phyloP scores from a whole-genome alignment of 2,113 vertebrate species.

The Dicentrarchus labrax region DNA sequence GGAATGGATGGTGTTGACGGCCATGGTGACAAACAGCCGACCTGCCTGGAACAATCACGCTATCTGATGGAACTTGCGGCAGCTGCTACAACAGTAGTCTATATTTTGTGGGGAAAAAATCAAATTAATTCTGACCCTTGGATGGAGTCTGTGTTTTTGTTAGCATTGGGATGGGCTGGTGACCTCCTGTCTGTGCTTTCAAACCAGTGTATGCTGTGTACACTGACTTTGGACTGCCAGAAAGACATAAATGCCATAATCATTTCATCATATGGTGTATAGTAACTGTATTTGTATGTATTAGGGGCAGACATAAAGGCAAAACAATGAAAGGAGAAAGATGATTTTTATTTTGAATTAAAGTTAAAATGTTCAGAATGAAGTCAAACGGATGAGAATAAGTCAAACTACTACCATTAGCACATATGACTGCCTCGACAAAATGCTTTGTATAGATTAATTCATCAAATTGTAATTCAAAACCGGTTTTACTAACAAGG shows the following conservation, averaged over 20 bases:
- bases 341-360: too few species aligned
- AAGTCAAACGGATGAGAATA: too few species aligned
- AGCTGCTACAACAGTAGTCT: constrained; percentile 37
- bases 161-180: not conserved
- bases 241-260: not conserved
- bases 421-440: too few species aligned
- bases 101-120: constrained; percentile 6
- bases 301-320: too few species aligned
- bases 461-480: too few species aligned
- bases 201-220: not conserved
- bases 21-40: constrained; percentile 34
- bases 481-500: too few species aligned
- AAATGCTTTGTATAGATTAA: too few species aligned
- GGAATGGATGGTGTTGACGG: constrained; percentile 52
- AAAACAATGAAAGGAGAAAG: too few species aligned
- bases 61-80: constrained; percentile 66
- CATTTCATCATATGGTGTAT: too few species aligned
- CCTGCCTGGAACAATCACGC: constrained; percentile 46
- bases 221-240: not conserved
- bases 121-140: constrained; percentile 4
- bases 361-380: too few species aligned
- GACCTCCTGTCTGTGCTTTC: not conserved
- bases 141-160: not conserved
- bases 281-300: too few species aligned
- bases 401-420: too few species aligned